These are phyloP conservation scores for Chaenocephalus aceratus DNA, from an alignment of 2,113 vertebrate genomes.

Conservation along the genomic window DNA sequence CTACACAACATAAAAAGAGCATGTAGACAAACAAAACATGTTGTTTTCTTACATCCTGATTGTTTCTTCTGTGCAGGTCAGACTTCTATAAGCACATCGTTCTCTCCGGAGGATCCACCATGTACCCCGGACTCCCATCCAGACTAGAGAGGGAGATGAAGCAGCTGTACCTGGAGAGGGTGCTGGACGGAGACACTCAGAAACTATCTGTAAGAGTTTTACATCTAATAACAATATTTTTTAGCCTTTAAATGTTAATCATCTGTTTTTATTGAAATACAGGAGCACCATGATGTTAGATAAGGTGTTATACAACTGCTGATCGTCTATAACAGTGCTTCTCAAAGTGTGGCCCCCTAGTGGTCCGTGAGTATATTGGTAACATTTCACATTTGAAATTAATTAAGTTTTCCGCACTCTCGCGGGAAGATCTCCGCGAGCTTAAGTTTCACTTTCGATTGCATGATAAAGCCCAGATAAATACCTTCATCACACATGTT, in stretches of 20 bases:
- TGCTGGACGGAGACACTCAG: conserved; percentile 94
- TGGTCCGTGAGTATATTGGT: too few relatives aligned
- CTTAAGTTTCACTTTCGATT: too few relatives aligned
- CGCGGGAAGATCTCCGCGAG: too few relatives aligned
- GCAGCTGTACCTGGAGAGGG: conserved; percentile 97
- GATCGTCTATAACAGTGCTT: background rate
- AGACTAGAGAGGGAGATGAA: conserved; percentile 96
- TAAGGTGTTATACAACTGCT: background rate
- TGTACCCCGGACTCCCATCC: conserved; percentile 98
- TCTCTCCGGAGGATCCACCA: conserved; percentile 96
- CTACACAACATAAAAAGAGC: background rate
- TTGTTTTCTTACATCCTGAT: background rate
- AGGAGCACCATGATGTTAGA: background rate
- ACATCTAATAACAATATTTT: background rate
- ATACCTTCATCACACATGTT: too few relatives aligned
- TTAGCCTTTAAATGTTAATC: background rate
- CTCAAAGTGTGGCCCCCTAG: too few relatives aligned
- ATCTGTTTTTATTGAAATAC: background rate
- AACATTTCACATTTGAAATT: too few relatives aligned
- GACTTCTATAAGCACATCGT: conserved; percentile 99
- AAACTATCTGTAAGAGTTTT: conserved; percentile 93
- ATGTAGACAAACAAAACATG: background rate
- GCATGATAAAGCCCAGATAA: too few relatives aligned
- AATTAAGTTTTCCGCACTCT: too few relatives aligned
- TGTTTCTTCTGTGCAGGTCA: conserved; percentile 78